phyloP scores from a whole-genome alignment of 1,140 invertebrate species.

The Cepaea nemoralis region DNA sequence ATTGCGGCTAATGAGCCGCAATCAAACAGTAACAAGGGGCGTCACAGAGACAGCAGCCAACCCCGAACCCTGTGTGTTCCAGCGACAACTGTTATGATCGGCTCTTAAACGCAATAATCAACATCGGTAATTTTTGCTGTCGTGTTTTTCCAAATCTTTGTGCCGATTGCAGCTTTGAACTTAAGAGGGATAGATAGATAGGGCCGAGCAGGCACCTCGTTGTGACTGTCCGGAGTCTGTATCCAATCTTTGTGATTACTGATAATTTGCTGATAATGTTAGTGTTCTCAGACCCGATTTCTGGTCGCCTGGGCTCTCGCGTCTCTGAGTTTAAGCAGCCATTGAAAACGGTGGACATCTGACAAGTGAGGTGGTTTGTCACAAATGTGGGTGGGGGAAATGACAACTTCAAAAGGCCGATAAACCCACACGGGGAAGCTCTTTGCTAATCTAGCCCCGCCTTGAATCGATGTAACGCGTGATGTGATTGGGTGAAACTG shows the following conservation, averaged over 20 bases:
- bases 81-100: neutral
- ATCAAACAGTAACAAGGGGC: constrained; percentile 5
- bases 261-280: constrained; percentile 7
- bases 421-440: neutral
- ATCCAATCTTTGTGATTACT: neutral
- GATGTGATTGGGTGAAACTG: neutral
- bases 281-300: neutral
- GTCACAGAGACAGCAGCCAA: neutral
- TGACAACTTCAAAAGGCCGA: neutral
- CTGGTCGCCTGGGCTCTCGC: neutral
- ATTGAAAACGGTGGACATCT: neutral
- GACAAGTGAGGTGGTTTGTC: neutral
- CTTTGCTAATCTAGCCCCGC: neutral
- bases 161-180: neutral
- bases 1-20: constrained; percentile 11
- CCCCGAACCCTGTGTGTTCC: neutral
- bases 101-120: constrained; percentile 1
- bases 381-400: neutral
- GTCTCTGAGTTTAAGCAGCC: neutral
- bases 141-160: neutral
- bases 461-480: neutral
- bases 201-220: neutral
- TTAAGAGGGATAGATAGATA: constrained; percentile 1
- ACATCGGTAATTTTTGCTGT: neutral
- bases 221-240: neutral